Conservation (phyloP, 1,140 invertebrate genomes). For the Drosophila aff. region DNA sequence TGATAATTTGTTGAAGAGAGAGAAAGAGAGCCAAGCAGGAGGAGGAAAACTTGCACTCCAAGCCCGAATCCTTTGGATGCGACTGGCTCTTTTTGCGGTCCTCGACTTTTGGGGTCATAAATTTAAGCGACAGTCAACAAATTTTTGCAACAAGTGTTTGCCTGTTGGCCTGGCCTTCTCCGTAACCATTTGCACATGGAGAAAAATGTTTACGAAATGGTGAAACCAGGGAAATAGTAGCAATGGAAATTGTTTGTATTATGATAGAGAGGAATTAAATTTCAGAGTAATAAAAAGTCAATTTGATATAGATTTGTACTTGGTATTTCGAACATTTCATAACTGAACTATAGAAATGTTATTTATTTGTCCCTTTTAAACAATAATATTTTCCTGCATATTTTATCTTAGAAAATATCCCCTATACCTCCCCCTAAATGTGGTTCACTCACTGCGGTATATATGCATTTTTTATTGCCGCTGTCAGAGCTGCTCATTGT, state of each 20-base stretch:
- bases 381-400: neutral
- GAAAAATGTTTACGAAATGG: neutral
- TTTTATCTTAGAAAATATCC: constrained; percentile 26
- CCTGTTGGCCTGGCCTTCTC: constrained; percentile 28
- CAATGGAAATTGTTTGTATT: neutral
- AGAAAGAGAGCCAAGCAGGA: constrained; percentile 5
- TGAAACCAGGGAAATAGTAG: neutral
- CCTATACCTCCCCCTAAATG: constrained; percentile 8
- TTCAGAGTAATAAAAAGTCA: neutral
- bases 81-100: constrained; percentile 34
- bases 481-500: constrained; percentile 31
- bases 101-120: constrained; percentile 71
- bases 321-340: neutral
- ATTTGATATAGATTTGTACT: neutral
- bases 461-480: constrained; percentile 48
- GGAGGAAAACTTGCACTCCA: constrained; percentile 40
- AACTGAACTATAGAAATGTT: neutral
- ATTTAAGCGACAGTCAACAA: constrained; percentile 84
- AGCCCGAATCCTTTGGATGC: constrained; percentile 22
- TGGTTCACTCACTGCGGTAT: neutral
- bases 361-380: neutral
- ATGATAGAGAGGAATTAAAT: too few relatives aligned
- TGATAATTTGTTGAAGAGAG: constrained; percentile 60
- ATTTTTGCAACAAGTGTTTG: constrained; percentile 84
- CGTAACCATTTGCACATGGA: neutral